Conservation (phyloP, 2,888 invertebrate species). For the Cetonia aurata region DNA sequence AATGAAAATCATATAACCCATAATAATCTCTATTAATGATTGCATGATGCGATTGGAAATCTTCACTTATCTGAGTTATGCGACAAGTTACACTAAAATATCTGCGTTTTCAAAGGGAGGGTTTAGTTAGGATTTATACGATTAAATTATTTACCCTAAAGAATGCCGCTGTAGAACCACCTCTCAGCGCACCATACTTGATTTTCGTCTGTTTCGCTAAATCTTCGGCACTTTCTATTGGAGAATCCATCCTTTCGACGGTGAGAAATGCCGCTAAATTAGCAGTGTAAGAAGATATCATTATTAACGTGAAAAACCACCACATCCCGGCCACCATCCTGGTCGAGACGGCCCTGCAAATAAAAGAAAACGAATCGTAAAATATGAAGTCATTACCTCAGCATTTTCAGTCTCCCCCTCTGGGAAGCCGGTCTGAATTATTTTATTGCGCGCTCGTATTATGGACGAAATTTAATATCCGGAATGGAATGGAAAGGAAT, state of each 20-base stretch:
- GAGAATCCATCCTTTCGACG: constrained; percentile 92
- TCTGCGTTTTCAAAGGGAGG: no score
- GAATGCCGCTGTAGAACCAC: constrained; percentile 94
- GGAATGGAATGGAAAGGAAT: no score
- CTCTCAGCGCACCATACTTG: constrained; percentile 93
- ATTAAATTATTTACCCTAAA: constrained; percentile 78
- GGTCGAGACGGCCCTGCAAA: constrained; percentile 83
- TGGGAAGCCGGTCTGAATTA: no score
- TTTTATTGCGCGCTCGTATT: no score
- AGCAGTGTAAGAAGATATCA: constrained; percentile 97
- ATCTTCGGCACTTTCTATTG: constrained; percentile 96
- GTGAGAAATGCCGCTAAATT: constrained; percentile 95
- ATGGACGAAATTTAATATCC: no score
- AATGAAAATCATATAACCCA: no score
- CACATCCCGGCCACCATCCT: constrained; percentile 92
- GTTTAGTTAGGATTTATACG: no score
- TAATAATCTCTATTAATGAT: no score
- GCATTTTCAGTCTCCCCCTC: not conserved
- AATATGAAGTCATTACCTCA: constrained; percentile 24
- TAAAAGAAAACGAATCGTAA: constrained; percentile 33
- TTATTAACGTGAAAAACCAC: constrained; percentile 96
- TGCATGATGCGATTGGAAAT: no score
- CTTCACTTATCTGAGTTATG: no score
- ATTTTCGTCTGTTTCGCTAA: constrained; percentile 96
- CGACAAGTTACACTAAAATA: no score